These are phyloP conservation scores for Carterocephalus palaemon DNA, from an alignment of 2,888 invertebrate genomes.

Conservation along the genomic window DNA sequence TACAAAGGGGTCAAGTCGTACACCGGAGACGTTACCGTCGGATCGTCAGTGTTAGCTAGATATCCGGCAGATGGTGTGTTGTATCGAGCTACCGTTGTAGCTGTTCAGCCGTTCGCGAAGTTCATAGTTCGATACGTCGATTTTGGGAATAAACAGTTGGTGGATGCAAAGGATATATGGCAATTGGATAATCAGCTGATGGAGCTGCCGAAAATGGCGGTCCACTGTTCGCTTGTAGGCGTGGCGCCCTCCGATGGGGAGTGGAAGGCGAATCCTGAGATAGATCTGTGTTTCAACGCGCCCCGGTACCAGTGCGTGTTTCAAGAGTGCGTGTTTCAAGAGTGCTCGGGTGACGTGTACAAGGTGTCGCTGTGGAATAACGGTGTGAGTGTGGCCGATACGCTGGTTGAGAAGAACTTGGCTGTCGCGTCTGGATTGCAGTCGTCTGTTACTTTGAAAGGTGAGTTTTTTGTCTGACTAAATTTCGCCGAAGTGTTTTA, in stretches of 20 bases:
- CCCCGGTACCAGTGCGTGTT: conserved; percentile 80
- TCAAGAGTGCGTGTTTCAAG: conserved; percentile 60
- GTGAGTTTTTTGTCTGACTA: conserved; percentile 38
- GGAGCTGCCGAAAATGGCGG: conserved; percentile 83
- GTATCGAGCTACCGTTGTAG: conserved; percentile 83
- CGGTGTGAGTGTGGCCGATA: conserved; percentile 68
- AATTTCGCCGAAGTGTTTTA: no score
- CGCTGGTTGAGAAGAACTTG: conserved; percentile 70
- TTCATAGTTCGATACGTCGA: conserved; percentile 86
- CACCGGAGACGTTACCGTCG: conserved; percentile 69
- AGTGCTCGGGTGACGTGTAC: conserved; percentile 63
- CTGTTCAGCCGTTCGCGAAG: conserved; percentile 77
- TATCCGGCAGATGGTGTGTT: conserved; percentile 85
- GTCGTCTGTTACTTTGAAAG: conserved; percentile 65
- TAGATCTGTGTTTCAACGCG: conserved; percentile 81
- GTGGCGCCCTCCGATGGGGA: conserved; percentile 78
- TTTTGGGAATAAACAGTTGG: conserved; percentile 84
- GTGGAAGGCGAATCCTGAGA: conserved; percentile 78
- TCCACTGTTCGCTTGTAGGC: conserved; percentile 82
- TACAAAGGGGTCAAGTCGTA: conserved; percentile 78
- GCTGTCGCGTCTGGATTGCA: conserved; percentile 60
- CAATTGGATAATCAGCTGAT: conserved; percentile 82
- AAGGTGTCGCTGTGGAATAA: conserved; percentile 70
- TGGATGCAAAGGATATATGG: conserved; percentile 82
- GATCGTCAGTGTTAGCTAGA: conserved; percentile 83